Evolutionary conservation across 2,797 vertebrate species (phyloP).

Genomic region (Podarcis lilfordi): DNA sequence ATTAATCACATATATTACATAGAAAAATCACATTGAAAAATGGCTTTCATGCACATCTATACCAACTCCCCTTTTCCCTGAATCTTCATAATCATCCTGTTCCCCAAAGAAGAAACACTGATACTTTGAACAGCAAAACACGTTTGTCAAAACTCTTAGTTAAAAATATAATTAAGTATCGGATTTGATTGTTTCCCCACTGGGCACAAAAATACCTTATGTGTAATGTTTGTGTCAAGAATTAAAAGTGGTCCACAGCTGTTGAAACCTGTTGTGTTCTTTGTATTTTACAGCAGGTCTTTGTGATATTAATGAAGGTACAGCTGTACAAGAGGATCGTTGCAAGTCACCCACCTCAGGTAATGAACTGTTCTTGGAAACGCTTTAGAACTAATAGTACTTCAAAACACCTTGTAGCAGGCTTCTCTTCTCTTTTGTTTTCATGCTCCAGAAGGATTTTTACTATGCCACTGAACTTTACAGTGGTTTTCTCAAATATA

Average conservation of each 20-base stretch:
- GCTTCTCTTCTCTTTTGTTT: not conserved
- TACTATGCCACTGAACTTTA: not conserved
- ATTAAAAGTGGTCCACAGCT: conserved; percentile 23
- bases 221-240: not conserved
- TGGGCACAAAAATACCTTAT: not conserved
- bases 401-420: no score
- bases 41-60: not conserved
- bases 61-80: not conserved
- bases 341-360: conserved; percentile 99
- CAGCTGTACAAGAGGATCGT: conserved; percentile 91
- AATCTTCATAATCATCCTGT: not conserved
- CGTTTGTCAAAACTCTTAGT: not conserved
- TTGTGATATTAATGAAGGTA: conserved; percentile 95
- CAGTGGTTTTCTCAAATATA: not conserved
- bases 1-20: no score
- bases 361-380: conserved; percentile 75
- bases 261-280: not conserved
- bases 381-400: conserved; percentile 26
- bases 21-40: no score
- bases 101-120: not conserved
- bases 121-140: not conserved
- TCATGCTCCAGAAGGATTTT: not conserved
- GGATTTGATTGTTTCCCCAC: not conserved
- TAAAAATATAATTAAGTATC: not conserved
- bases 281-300: conserved; percentile 85